These are phyloP conservation scores for Pseudochaenichthys georgianus DNA, from an alignment of 2,797 vertebrate genomes.

Conservation along the genomic window DNA sequence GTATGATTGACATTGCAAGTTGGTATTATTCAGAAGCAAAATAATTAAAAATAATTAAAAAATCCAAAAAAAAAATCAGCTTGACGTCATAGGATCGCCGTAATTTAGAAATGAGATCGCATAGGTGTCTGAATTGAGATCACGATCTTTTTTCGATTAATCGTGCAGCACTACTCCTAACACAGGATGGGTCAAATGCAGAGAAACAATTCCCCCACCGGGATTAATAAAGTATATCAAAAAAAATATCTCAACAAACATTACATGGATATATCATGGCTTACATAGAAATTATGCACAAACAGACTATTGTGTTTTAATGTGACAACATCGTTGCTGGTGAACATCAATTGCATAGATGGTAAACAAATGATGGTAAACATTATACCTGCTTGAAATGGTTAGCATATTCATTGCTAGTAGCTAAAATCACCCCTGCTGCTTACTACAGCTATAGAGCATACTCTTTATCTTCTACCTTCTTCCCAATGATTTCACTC, in stretches of 20 bases:
- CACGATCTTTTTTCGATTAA: no score
- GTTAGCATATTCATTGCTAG: background rate
- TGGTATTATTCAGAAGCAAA: no score
- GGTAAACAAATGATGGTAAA: background rate
- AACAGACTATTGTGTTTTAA: background rate
- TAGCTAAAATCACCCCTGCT: background rate
- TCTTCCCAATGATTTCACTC: background rate
- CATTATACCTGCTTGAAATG: background rate
- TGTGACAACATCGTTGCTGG: background rate
- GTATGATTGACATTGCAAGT: no score
- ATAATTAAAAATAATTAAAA: no score
- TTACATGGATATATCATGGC: background rate
- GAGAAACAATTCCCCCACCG: no score
- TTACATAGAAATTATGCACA: background rate
- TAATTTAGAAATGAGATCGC: no score
- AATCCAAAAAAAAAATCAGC: no score
- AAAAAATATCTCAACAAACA: background rate
- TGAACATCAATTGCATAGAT: background rate
- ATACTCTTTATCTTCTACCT: background rate
- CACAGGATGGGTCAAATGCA: no score
- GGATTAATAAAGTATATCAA: no score
- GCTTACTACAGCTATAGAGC: background rate
- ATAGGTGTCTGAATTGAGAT: no score
- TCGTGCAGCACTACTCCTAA: no score
- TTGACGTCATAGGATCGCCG: no score